Conservation (phyloP, 2,888 invertebrate genomes). For the Spicauda simplicius region DNA sequence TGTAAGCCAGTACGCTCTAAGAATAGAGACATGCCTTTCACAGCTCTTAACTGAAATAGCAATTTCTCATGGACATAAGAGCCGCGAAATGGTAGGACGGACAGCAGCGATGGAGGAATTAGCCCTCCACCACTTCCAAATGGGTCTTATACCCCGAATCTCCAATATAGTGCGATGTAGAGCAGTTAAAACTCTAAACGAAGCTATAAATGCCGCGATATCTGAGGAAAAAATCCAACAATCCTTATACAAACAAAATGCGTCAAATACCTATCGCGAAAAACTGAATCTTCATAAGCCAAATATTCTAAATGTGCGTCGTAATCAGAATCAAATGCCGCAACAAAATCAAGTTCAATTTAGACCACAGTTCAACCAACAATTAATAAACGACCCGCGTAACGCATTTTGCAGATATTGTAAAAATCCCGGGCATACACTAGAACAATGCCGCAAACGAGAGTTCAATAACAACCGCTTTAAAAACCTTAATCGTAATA, state of each 20-base stretch:
- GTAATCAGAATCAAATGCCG: neutral
- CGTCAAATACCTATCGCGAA: neutral
- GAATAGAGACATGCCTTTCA: slow-evolving; percentile 20
- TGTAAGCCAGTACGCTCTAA: slow-evolving; percentile 4
- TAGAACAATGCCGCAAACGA: slow-evolving; percentile 1
- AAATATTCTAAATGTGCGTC: neutral
- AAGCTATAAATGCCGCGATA: slow-evolving; percentile 13
- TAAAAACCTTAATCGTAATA: neutral
- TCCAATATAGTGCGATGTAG: slow-evolving; percentile 33
- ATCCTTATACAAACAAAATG: neutral
- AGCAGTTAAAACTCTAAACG: slow-evolving; percentile 16
- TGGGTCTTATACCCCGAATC: slow-evolving; percentile 16
- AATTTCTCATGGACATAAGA: neutral
- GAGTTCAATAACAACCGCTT: slow-evolving; percentile 7
- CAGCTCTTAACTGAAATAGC: slow-evolving; percentile 12
- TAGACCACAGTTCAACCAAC: slow-evolving; percentile 3
- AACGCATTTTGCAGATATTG: neutral
- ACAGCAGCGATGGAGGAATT: slow-evolving; percentile 12
- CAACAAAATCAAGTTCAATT: no score
- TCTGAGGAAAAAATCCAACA: slow-evolving; percentile 34
- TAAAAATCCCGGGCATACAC: neutral
- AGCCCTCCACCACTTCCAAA: no score
- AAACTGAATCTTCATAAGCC: no score
- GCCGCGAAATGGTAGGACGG: neutral
- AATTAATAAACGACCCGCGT: neutral